phyloP scores from a whole-genome alignment of 2,113 vertebrate genomes.

The Hiodon tergisus region DNA sequence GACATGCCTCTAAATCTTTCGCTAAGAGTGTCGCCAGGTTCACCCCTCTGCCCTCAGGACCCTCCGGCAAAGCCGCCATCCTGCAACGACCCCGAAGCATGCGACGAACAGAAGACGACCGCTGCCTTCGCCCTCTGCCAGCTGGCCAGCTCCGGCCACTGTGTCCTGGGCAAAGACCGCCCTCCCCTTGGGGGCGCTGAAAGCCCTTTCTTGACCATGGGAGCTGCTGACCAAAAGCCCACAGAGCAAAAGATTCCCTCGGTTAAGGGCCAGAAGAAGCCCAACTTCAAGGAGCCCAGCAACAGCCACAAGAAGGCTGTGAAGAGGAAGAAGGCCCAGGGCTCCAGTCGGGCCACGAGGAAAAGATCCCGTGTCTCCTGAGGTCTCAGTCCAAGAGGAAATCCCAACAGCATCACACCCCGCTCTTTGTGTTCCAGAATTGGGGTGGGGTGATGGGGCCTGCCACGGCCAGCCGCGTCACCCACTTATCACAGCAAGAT shows the following conservation, averaged over 20 bases:
- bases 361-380: slow-evolving; percentile 23
- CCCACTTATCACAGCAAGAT: neutral
- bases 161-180: neutral
- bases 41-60: neutral
- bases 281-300: neutral
- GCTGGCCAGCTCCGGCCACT: slow-evolving; percentile 70
- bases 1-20: slow-evolving; percentile 87
- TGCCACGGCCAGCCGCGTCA: too few relatives aligned
- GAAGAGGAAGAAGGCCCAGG: slow-evolving; percentile 21
- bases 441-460: too few relatives aligned
- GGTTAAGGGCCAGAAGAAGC: slow-evolving; percentile 12
- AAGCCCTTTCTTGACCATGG: neutral
- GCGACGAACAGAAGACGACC: slow-evolving; percentile 85
- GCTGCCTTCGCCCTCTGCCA: slow-evolving; percentile 94
- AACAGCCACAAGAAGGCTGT: neutral
- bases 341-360: slow-evolving; percentile 23
- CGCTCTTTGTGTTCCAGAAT: neutral
- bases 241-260: neutral
- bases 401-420: neutral
- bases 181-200: neutral
- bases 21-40: slow-evolving; percentile 42
- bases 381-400: neutral
- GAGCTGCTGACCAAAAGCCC: neutral
- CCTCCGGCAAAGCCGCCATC: slow-evolving; percentile 3
- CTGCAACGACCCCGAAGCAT: slow-evolving; percentile 56